phyloP scores from a whole-genome alignment of 2,888 invertebrate species.

The Lacanobia wlatinum region DNA sequence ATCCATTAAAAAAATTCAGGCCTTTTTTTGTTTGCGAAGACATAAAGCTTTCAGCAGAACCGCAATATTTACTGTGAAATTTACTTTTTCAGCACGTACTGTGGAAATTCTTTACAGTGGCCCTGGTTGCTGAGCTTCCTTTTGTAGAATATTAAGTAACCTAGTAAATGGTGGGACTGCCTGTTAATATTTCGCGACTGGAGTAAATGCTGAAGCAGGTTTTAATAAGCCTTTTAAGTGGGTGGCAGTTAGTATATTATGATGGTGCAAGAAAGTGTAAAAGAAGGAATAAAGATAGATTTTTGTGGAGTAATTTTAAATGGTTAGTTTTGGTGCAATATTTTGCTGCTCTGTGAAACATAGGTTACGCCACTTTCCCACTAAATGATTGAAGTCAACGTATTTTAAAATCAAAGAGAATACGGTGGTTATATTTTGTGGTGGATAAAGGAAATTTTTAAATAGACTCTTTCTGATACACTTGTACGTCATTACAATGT shows the following conservation, averaged over 20 bases:
- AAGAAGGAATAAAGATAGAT: not conserved
- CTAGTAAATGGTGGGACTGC: constrained; percentile 16
- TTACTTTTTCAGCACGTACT: constrained; percentile 51
- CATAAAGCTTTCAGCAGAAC: constrained; percentile 35
- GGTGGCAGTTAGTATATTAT: constrained; percentile 9
- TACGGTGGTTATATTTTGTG: too few relatives aligned
- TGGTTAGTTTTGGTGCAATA: not conserved
- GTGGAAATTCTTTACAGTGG: constrained; percentile 36
- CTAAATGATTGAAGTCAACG: not conserved
- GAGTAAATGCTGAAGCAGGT: constrained; percentile 1
- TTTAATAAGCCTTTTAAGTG: constrained; percentile 22
- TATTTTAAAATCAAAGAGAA: too few relatives aligned
- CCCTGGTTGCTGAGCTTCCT: constrained; percentile 37
- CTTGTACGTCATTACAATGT: not conserved
- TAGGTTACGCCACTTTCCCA: not conserved
- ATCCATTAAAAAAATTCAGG: constrained; percentile 17
- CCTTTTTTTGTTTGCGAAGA: constrained; percentile 44
- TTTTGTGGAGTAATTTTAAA: not conserved
- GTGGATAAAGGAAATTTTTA: too few relatives aligned
- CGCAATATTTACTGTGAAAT: constrained; percentile 50
- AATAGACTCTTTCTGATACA: too few relatives aligned
- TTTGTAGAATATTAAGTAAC: constrained; percentile 53
- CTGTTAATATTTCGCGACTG: constrained; percentile 25
- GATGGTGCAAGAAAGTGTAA: not conserved
- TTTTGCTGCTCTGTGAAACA: not conserved